A percentile compares a stretch with the other conserved stretches of the same genome.
Conservation (phyloP, 2,888 invertebrate genomes). For the Cyclophora albipunctata region DNA sequence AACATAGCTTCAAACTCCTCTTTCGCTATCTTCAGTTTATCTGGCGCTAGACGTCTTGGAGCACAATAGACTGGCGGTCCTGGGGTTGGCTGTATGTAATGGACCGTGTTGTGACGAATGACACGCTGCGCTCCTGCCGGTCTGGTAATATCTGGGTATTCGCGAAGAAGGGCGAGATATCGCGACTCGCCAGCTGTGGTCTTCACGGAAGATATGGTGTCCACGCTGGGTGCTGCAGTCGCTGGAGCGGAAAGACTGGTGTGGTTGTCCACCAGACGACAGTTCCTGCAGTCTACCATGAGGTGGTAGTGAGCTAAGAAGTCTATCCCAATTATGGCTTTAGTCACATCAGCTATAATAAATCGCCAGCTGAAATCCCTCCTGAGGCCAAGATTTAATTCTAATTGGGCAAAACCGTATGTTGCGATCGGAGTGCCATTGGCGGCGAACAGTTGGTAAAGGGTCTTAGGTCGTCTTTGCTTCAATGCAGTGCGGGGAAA, state of each 20-base stretch:
- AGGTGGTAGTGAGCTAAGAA: no score
- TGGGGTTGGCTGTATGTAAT: slow-evolving; percentile 5
- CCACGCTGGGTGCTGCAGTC: no score
- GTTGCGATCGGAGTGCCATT: neutral
- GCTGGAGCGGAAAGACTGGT: no score
- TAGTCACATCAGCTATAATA: no score
- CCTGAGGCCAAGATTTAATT: neutral
- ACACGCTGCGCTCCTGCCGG: neutral
- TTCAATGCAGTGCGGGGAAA: neutral
- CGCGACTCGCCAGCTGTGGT: neutral
- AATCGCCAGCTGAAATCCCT: no score
- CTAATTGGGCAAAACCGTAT: neutral
- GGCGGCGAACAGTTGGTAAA: neutral
- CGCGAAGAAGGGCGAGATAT: neutral
- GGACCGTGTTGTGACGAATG: neutral
- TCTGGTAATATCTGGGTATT: neutral
- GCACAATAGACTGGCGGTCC: slow-evolving; percentile 6
- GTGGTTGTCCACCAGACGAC: no score
- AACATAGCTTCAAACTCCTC: slow-evolving; percentile 22
- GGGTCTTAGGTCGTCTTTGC: neutral
- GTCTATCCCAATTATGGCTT: no score
- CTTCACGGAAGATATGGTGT: no score
- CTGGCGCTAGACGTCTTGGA: slow-evolving; percentile 21
- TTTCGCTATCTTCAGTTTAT: slow-evolving; percentile 16
- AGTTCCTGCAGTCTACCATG: no score